phyloP scores from a whole-genome alignment of 2,113 vertebrate genomes.

The Circaetus gallicus region DNA sequence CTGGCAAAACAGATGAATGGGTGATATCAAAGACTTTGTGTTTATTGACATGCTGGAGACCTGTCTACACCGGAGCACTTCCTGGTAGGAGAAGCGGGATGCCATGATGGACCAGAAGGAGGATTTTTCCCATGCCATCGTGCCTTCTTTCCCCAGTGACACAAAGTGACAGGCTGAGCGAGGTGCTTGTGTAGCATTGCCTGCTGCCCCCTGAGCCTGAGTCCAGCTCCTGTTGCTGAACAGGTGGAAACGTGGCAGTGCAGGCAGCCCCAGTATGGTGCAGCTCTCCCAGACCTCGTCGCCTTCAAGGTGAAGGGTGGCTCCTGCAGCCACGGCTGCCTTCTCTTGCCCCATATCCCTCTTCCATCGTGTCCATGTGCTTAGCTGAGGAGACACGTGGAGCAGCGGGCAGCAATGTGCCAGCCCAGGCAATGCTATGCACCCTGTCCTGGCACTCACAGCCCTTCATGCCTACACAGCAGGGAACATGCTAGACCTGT shows the following conservation, averaged over 20 bases:
- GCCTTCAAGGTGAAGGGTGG: not conserved
- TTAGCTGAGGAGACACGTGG: not conserved
- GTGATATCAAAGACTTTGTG: not conserved
- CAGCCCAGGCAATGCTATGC: accelerated
- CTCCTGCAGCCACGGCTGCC: not conserved
- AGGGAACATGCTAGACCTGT: not conserved
- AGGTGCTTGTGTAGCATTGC: accelerated
- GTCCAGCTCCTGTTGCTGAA: not conserved
- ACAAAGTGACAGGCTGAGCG: not conserved
- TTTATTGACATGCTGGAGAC: not conserved
- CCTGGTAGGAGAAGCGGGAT: not conserved
- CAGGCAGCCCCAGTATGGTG: not conserved
- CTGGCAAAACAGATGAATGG: not conserved
- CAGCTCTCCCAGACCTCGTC: accelerated
- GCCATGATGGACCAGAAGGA: not conserved
- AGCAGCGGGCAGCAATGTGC: not conserved
- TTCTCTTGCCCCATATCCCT: not conserved
- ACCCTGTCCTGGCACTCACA: not conserved
- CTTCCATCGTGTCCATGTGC: accelerated
- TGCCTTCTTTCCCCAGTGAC: not conserved
- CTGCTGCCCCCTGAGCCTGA: not conserved
- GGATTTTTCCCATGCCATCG: accelerated
- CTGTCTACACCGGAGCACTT: not conserved
- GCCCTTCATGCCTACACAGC: not conserved
- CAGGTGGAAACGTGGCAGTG: accelerated